These are phyloP conservation scores for Tenualosa ilisha DNA, from an alignment of 2,797 vertebrate species.

Conservation along the genomic window DNA sequence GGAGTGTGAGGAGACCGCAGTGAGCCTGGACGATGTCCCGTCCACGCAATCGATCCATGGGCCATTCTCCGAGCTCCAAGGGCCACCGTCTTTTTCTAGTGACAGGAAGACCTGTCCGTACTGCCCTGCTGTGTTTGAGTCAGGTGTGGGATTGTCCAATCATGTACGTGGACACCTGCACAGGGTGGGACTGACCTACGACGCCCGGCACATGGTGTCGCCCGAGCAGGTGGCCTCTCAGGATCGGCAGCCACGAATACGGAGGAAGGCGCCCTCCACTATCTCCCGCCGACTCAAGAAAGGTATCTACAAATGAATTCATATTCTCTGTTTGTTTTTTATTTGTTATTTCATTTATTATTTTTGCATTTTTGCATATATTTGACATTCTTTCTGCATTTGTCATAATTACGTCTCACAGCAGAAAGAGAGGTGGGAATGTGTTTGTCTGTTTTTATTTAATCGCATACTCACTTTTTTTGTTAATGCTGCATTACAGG, in stretches of 20 bases:
- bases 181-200: conserved; percentile 88
- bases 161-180: conserved; percentile 92
- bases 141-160: conserved; percentile 91
- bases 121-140: conserved; percentile 90
- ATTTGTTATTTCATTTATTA: not conserved
- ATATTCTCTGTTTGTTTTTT: not conserved
- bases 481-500: not conserved
- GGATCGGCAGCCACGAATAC: conserved; percentile 87
- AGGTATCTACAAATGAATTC: conserved; percentile 70
- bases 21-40: not conserved
- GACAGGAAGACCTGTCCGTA: conserved; percentile 87
- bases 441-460: not conserved
- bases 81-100: conserved; percentile 75
- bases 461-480: not conserved
- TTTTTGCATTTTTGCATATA: too few relatives aligned
- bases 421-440: not conserved
- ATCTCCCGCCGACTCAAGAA: conserved; percentile 81
- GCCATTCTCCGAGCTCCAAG: conserved; percentile 51
- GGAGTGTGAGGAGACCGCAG: not conserved
- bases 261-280: conserved; percentile 78
- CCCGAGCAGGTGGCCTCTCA: conserved; percentile 89
- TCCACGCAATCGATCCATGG: not conserved
- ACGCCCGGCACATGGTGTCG: conserved; percentile 89
- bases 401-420: not conserved
- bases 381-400: not conserved